These are phyloP conservation scores for Gadus chalcogrammus DNA, from an alignment of 2,113 vertebrate genomes.

Conservation along the genomic window DNA sequence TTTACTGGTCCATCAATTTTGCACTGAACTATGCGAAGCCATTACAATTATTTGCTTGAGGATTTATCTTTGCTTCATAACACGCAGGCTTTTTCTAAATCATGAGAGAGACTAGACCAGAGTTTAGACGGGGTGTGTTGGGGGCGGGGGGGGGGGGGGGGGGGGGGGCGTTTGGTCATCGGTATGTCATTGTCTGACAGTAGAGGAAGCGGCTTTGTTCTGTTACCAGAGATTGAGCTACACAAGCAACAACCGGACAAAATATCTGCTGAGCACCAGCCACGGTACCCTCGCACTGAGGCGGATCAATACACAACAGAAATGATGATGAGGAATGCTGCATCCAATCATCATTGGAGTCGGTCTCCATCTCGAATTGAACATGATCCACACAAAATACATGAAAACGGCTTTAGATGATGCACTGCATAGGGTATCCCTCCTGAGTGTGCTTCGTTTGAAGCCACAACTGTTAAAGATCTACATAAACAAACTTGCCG, in stretches of 20 bases:
- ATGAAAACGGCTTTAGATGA: too few species aligned
- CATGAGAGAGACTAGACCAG: too few species aligned
- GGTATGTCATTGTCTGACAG: constrained; percentile 46
- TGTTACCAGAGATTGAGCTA: constrained; percentile 42
- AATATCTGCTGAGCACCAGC: constrained; percentile 42
- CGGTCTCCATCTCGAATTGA: not conserved
- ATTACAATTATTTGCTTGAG: too few species aligned
- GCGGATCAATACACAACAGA: constrained; percentile 19
- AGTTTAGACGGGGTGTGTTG: constrained; percentile 5
- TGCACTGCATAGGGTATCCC: too few species aligned
- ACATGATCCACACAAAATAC: too few species aligned
- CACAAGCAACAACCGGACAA: constrained; percentile 51
- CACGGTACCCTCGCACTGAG: constrained; percentile 12
- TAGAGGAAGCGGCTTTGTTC: constrained; percentile 29
- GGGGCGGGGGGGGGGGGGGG: not conserved
- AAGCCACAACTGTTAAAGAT: too few species aligned
- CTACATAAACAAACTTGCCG: too few species aligned
- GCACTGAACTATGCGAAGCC: too few species aligned
- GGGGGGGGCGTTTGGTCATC: constrained; percentile 37
- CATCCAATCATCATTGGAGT: constrained; percentile 22
- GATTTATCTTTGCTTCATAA: too few species aligned
- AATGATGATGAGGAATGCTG: not conserved
- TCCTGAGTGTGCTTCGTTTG: too few species aligned
- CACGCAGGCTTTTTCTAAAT: too few species aligned
- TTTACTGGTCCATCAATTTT: too few species aligned